Base-by-base conservation (phyloP, 2,888 invertebrate species). In the Apamea anceps region DNA sequence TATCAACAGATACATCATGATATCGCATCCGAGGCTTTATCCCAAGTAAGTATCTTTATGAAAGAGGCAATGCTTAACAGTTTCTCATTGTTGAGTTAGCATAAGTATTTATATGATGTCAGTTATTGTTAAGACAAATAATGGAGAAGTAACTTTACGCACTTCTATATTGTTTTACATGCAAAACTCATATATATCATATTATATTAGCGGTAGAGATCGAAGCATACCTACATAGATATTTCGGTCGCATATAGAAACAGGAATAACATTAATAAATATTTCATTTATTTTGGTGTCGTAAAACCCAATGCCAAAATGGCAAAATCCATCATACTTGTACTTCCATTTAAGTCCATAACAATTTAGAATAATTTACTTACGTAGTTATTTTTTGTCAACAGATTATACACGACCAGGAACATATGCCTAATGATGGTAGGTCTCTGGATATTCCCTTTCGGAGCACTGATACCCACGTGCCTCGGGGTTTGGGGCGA, bases 1-100 rank as follows among this genome's bases (percentile, higher is more conserved):
- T 42, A 97, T 98, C 93, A 98, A 98, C 95, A 97, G 98, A 94
- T 98, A 98, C 93, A 97, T 98, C 84, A 98, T 98, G 98, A 98
- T 98, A 85, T 98, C 98, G 37, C 98, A 98, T 93, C 98, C 98
- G 0, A 96, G 97, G 67, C 95, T 98, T n/a, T 98, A 98, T 94
- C 97, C 98, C 54, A 98, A 97, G 98, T 98, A 96, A 97, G 97
- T 95, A 65, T 63, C 2, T 28, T 4, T 63, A 13, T 28, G n/a
- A 42, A 51, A 51, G 21, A 62, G 1, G 25, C 15, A 32, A 25
- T 32, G 18, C 6, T 25, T 57, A n/a, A 54, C 21, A 62, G 60
- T 45, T n/a, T 75, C 5, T 62, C 5, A 10, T 15, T n/a, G 6
- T 28, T 21, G 18, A 28, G 32, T 32, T 8, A 51, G 28, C 1